Base-by-base conservation (phyloP, 37 sponge, comb jelly and placozoan genomes). In the Tethya wilhelma region DNA sequence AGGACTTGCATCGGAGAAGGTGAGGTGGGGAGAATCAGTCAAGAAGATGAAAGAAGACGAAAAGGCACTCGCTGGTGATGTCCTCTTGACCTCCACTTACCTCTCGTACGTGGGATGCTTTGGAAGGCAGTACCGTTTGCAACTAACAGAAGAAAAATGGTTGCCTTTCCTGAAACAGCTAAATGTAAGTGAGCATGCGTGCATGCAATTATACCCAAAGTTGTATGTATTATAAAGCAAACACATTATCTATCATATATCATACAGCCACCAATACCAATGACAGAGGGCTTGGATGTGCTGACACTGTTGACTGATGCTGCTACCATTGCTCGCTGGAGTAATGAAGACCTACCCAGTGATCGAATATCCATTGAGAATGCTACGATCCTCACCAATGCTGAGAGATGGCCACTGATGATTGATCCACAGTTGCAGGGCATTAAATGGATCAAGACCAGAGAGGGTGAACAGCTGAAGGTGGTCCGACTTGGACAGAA, bases 401-500 rank as follows among this genome's bases (percentile, higher is more conserved):
- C 95, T 32, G 96, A 95, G 43, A 74, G 99, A 40, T 98, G 99
- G 99, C 96, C 99, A 12, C 87, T 98, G 31, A 93, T 98, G 99
- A 93, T 98, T 39, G 99, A 98, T 83, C 99, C 99, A n/a, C 99
- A 98, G 86, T 84, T 98, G 40, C 99, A 98, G 78, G 99, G 99
- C 1, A 81, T 98, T 60, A 98, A 98, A 77, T 98, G 99, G 99
- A 95, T 98, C 78, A 98, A 98, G 75, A 98, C 97, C 37, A 71
- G 94, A n/a, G 92, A 89, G 64, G 98, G 96, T 20, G 84, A 79
- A 0, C 90, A 83, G 2, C 73, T 98, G 78, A 90, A 93, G 44
- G 85, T 98, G 5, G 87, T 98, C 22, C 80, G 96, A 55, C 94
- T 98, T 22, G 96, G 96, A 84, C 82, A 79, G 68, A 92, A 89